Conservation (phyloP, 2,797 vertebrate species). For the Pelochelys cantorii region DNA sequence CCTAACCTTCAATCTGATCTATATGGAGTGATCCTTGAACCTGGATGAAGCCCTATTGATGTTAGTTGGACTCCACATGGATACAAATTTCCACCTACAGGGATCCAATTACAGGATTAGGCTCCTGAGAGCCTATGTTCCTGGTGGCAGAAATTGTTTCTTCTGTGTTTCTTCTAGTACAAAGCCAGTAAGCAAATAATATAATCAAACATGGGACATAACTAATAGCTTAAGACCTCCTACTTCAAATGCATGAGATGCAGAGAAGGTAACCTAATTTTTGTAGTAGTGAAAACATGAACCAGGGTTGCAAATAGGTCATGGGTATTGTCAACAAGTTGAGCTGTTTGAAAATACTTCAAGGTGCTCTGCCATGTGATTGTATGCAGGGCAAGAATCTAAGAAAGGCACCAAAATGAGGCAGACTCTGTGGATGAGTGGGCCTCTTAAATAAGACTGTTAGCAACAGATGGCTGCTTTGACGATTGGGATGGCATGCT, state of each 20-base stretch:
- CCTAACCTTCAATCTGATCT: not conserved
- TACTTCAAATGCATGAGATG: not conserved
- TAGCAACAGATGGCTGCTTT: conserved; percentile 54
- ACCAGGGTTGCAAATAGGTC: not conserved
- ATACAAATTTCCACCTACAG: not conserved
- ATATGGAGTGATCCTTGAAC: not conserved
- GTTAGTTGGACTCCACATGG: not conserved
- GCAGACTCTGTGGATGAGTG: conserved; percentile 24
- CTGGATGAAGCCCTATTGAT: not conserved
- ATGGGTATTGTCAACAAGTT: not conserved
- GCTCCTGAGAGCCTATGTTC: not conserved
- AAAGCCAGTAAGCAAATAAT: not conserved
- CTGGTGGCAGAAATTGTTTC: not conserved
- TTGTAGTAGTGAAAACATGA: not conserved
- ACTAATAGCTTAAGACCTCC: not conserved
- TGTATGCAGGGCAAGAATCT: not conserved
- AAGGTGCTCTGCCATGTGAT: not conserved
- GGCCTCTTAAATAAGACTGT: conserved; percentile 1
- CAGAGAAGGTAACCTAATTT: not conserved
- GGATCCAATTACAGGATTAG: not conserved
- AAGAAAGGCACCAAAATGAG: not conserved
- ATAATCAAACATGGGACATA: not conserved
- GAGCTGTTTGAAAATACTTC: not conserved
- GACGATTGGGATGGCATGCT: not conserved
- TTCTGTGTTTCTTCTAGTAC: not conserved